Evolutionary conservation across 2,888 invertebrate genomes (phyloP), one percentile per base, ranked within the genome.

Genomic region (Diaprepes abbreviatus): DNA sequence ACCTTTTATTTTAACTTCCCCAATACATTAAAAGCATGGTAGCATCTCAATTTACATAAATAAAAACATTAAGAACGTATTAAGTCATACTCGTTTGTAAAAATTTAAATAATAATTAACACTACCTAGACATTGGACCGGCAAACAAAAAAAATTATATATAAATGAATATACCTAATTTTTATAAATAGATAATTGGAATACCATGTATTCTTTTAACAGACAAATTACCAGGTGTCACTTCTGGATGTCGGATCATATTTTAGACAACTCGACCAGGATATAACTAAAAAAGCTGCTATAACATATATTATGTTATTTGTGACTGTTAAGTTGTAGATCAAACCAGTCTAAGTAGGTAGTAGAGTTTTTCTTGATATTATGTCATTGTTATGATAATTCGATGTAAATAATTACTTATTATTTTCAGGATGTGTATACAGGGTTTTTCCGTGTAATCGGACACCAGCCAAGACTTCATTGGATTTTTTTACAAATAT

Each of bases 141-240:
- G n/a, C n/a, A n/a, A 28, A 28, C 4, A 40, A 9, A 3, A 17
- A 6, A 40, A 40, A 17, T 17, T 14, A 40, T 5, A 40, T 2
- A 7, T 17, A n/a, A n/a, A n/a, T n/a, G n/a, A n/a, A n/a, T n/a
- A n/a, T n/a, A n/a, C n/a, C n/a, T n/a, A n/a, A n/a, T n/a, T n/a
- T n/a, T n/a, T n/a, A n/a, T 9, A 40, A 40, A 17, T 40, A 40
- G 17, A 9, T 40, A 40, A 40, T 40, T 40, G 7, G 0, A 17
- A 10, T 17, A 17, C 17, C 40, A 9, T 17, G 40, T 40, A 40
- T 40, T 17, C 40, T 7, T 40, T 40, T 9, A 40, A 40, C 40
- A 17, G 9, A 40, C 40, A 40, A 40, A 40, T 40, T 3, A 9
- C 40, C 40, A 40, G 17, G 17, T 40, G 40, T 40, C 40, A 40